Evolutionary conservation across 2,888 invertebrate species (phyloP), one percentile per base, ranked within the genome.

Genomic region (Silvanus unidentatus): DNA sequence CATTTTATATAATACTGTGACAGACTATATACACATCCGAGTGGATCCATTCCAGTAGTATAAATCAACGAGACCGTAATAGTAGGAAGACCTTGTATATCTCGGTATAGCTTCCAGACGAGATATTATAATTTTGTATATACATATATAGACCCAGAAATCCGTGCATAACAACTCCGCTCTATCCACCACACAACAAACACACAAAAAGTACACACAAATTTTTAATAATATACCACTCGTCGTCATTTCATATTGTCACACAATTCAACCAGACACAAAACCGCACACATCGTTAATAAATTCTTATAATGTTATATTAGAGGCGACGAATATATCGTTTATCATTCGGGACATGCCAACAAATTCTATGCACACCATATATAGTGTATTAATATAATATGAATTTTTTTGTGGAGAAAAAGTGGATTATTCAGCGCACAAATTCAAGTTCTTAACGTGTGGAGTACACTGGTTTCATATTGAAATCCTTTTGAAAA

Each of bases 1-100:
- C 54, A 61, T 57, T 63, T 60, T 60, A 57, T 58, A 58, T 55
- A 58, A 57, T 32, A 45, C 58, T 57, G 60, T 56, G 53, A 60
- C 51, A 41, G 32, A 45, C 49, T 44, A 9, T 37, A 46, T 42
- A 9, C 12, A 46, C 51, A 56, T 47, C 56, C 58, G 57, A 62
- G 59, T 57, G 55, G 55, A 52, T 57, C 54, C 57, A 59, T 60
- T 59, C 54, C 59, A 56, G 52, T 60, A 59, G 57, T 43, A 14
- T 57, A 56, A 22, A 57, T 60, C 59, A 63, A 59, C 62, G 62
- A n/a, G n/a, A 61, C 54, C 56, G 57, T 60, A 61, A 57, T 32
- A 32, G 32, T n/a, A n/a, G n/a, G n/a, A n/a, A n/a, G n/a, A 32
- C 32, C 32, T 32, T 12, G 10, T 22, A 49, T 47, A 51, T 43